Evolutionary conservation across 2,888 invertebrate species (phyloP), one percentile per base, ranked within the genome.

Genomic region (Punctoribates punctum): DNA sequence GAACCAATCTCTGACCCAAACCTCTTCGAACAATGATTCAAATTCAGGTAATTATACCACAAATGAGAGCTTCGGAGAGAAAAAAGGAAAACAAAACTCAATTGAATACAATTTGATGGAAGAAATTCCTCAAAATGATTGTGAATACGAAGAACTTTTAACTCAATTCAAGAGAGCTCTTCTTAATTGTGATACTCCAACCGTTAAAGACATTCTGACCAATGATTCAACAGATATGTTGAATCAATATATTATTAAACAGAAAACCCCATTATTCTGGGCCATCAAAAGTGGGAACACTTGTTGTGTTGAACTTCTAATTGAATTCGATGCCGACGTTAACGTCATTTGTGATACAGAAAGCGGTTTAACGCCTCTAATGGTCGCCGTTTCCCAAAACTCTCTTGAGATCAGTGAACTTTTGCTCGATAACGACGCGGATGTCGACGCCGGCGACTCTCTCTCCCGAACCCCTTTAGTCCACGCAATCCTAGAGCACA

Each of bases 401-500:
- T 74, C 57, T 8, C 94, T 95, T 81, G 93, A 73, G 27, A 75
- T 94, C 27, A 94, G 94, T 83, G 96, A 96, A 84, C 85, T 96
- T 27, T 87, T 96, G 0, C 85, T 96, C 73, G 96, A 96, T 83
- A 92, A 91, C 82, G 95, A 94, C 78, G 94, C 96, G 0, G 96
- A 96, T 83, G 91, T 93, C 0, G 96, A 96, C 83, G 90, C 93
- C 77, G 88, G 89, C 67, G 94, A 95, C 83, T 88, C 88, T 74
- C 89, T 90, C 77, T 93, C 93, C 0, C 88, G 94, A 73, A 92
- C 92, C 0, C 93, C 94, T 2, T 85, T 95, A 79, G 78, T 83
- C 34, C 81, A 82, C 2, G 95, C 95, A 90, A 94, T 94, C 11
- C 95, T 94, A 0, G 92, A 93, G 15, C 94, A 94, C 85, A 95